Evolutionary conservation across 2,113 vertebrate genomes (phyloP).

Genomic region (Zosterops hypoxanthus): DNA sequence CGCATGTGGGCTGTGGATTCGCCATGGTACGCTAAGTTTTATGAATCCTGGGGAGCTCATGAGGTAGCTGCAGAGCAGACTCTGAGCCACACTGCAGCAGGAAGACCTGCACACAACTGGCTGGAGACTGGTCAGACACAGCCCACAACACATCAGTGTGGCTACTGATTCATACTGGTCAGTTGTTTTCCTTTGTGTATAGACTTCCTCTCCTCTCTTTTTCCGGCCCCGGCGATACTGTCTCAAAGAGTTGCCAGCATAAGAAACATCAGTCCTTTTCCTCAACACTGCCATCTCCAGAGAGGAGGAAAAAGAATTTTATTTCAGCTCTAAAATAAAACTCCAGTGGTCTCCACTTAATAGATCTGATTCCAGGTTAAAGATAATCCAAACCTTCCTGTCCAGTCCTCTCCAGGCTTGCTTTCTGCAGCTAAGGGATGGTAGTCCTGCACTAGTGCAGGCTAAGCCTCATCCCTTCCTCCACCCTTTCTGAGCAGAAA

Average conservation of each 20-base stretch:
- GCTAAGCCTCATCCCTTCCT: not conserved
- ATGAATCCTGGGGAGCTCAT: not conserved
- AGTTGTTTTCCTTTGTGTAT: not conserved
- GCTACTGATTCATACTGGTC: not conserved
- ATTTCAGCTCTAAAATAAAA: not conserved
- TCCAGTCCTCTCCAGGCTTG: not conserved
- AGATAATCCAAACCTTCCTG: not conserved
- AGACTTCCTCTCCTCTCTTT: not conserved
- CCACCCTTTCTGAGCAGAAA: conserved; percentile 2
- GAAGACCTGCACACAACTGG: not conserved
- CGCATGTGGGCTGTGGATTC: not conserved
- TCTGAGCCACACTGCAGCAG: not conserved
- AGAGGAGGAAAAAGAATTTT: not conserved
- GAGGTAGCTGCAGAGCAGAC: not conserved
- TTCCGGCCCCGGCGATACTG: too few species aligned
- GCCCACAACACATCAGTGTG: not conserved
- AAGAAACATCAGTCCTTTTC: not conserved
- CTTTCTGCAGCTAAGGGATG: not conserved
- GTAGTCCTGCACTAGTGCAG: not conserved
- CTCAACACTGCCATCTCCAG: not conserved
- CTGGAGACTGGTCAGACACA: not conserved
- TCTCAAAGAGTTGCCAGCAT: not conserved
- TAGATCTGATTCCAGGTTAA: not conserved
- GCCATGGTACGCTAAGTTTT: not conserved
- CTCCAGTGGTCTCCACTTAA: not conserved